phyloP scores from a whole-genome alignment of 2,888 invertebrate species.

The Nomada ferruginata region DNA sequence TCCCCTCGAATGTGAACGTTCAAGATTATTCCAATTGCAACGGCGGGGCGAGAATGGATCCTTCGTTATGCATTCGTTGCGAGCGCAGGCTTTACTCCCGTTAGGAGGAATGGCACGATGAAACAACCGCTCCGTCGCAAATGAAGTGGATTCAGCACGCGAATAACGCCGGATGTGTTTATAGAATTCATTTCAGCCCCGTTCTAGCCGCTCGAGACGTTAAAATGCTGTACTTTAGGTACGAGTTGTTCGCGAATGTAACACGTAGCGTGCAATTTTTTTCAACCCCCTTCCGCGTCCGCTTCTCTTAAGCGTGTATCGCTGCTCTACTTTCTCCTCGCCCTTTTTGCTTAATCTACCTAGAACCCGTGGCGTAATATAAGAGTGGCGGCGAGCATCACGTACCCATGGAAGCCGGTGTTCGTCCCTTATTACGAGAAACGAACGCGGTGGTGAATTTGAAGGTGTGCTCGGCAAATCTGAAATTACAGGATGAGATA shows the following conservation, averaged over 20 bases:
- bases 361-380: neutral
- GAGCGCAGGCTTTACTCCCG: conserved; percentile 24
- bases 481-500: neutral
- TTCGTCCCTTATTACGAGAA: conserved; percentile 11
- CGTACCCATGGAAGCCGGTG: neutral
- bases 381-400: conserved; percentile 27
- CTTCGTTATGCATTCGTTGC: conserved; percentile 55
- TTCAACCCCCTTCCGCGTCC: neutral
- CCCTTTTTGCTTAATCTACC: neutral
- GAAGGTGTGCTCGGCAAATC: neutral
- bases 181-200: conserved; percentile 55
- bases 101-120: conserved; percentile 28
- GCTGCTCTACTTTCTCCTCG: neutral
- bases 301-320: conserved; percentile 17
- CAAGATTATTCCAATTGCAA: conserved; percentile 32
- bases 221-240: conserved; percentile 50
- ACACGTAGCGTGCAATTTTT: conserved; percentile 50
- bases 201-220: conserved; percentile 15
- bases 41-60: conserved; percentile 35
- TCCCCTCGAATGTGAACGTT: neutral
- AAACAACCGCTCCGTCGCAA: conserved; percentile 50
- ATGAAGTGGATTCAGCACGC: conserved; percentile 51
- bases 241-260: conserved; percentile 48
- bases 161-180: conserved; percentile 53
- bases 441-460: neutral